phyloP scores from a whole-genome alignment of 2,113 vertebrate species.

The Sinocyclocheilus anshuiensis region DNA sequence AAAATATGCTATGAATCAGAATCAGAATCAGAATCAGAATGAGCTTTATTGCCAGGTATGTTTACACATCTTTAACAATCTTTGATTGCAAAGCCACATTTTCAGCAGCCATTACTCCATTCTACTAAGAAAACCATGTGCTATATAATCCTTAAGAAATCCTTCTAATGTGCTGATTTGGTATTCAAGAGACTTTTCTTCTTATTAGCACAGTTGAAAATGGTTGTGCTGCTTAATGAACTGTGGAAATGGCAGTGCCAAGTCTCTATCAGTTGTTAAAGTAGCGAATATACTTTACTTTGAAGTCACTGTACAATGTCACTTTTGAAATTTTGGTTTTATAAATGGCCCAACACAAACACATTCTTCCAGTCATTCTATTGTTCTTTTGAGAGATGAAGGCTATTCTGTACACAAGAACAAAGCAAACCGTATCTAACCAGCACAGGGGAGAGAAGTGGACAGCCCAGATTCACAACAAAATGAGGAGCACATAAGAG shows the following conservation, averaged over 20 bases:
- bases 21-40: too few relatives aligned
- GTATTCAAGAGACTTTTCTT: slow-evolving; percentile 13
- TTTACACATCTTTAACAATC: too few relatives aligned
- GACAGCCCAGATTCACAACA: neutral
- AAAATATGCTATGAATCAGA: neutral
- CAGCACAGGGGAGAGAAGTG: neutral
- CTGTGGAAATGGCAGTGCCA: neutral
- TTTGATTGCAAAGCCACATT: neutral
- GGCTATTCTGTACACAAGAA: neutral
- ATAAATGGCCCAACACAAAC: slow-evolving; percentile 4
- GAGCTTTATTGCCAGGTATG: too few relatives aligned
- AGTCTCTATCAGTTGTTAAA: neutral
- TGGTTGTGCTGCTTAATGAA: slow-evolving; percentile 2
- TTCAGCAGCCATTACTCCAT: neutral
- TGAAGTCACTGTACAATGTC: neutral
- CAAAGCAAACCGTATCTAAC: neutral
- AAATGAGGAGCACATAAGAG: neutral
- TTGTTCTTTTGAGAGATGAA: neutral
- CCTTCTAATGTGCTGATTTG: slow-evolving; percentile 13
- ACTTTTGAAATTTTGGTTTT: neutral
- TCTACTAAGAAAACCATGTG: neutral
- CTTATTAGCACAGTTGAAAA: neutral
- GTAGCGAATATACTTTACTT: neutral
- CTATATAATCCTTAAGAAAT: slow-evolving; percentile 5
- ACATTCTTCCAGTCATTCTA: neutral